Percentiles rank a stretch among this genome's conserved stretches.
These are phyloP conservation scores for Hipparchia sbordonii DNA, from an alignment of 2,888 invertebrate genomes.

Conservation along the genomic window DNA sequence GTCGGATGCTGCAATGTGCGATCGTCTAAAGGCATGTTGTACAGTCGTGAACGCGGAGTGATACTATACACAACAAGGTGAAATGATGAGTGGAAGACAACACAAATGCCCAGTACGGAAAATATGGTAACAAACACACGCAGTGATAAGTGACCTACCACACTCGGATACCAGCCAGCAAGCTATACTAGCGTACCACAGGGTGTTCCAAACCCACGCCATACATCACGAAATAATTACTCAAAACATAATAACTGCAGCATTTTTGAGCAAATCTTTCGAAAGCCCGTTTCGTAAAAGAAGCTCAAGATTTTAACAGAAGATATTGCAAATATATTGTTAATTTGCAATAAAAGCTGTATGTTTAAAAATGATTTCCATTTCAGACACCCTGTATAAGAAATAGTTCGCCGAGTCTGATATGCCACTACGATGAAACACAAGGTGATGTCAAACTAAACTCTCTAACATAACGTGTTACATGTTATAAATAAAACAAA, in stretches of 20 bases:
- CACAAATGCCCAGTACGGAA: conserved; percentile 67
- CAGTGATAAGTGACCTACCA: conserved; percentile 41
- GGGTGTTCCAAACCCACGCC: not conserved
- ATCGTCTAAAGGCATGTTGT: conserved; percentile 27
- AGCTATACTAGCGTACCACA: not conserved
- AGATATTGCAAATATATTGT: not conserved
- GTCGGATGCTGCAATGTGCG: not conserved
- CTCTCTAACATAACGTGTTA: conserved; percentile 44
- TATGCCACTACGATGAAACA: conserved; percentile 38
- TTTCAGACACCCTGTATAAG: not conserved
- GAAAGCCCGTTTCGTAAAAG: not conserved
- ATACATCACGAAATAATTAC: too few relatives aligned
- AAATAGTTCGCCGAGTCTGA: conserved; percentile 18
- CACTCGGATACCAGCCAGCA: conserved; percentile 18
- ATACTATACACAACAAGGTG: conserved; percentile 76
- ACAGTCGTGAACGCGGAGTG: conserved; percentile 37
- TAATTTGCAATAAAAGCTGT: not conserved
- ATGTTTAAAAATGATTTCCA: not conserved
- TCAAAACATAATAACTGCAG: too few relatives aligned
- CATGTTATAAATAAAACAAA: conserved; percentile 53
- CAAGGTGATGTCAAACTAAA: conserved; percentile 53
- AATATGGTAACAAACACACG: conserved; percentile 66
- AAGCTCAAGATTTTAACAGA: not conserved
- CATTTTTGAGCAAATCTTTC: not conserved
- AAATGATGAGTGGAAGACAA: conserved; percentile 62